These are phyloP conservation scores for Hoplias malabaricus DNA, from an alignment of 2,113 vertebrate genomes.

Conservation along the genomic window DNA sequence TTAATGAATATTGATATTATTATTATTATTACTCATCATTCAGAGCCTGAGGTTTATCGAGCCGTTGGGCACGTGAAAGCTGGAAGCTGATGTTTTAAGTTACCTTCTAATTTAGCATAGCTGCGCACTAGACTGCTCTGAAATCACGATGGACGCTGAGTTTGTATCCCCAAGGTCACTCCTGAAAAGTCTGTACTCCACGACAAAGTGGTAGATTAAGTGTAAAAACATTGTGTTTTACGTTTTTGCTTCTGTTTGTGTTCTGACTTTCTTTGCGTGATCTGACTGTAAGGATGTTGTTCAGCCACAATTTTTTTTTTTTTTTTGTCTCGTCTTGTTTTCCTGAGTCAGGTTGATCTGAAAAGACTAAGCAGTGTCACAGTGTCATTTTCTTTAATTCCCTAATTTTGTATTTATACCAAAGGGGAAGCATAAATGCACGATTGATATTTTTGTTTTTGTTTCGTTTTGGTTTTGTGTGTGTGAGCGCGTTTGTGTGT, in stretches of 20 bases:
- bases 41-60: slow-evolving; percentile 48
- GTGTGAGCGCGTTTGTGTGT: slow-evolving; percentile 1
- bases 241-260: slow-evolving; percentile 2
- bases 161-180: slow-evolving; percentile 32
- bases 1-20: slow-evolving; percentile 61
- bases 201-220: slow-evolving; percentile 41
- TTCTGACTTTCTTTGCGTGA: slow-evolving; percentile 21
- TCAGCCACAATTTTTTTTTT: neutral
- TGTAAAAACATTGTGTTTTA: slow-evolving; percentile 18
- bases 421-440: slow-evolving; percentile 43
- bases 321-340: slow-evolving; percentile 1
- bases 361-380: slow-evolving; percentile 40
- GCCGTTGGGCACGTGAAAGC: slow-evolving; percentile 52
- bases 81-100: slow-evolving; percentile 61
- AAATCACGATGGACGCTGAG: slow-evolving; percentile 47
- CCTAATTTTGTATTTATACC: slow-evolving; percentile 37
- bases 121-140: slow-evolving; percentile 53
- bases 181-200: slow-evolving; percentile 12
- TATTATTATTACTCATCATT: slow-evolving; percentile 63
- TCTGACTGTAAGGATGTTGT: slow-evolving; percentile 27
- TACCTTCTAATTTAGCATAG: slow-evolving; percentile 56
- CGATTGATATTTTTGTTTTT: slow-evolving; percentile 34
- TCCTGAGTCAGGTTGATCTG: slow-evolving; percentile 25
- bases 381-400: slow-evolving; percentile 41
- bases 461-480: slow-evolving; percentile 16